Base-by-base conservation (phyloP, 2,888 invertebrate species). In the Caenorhabditis sinica region DNA sequence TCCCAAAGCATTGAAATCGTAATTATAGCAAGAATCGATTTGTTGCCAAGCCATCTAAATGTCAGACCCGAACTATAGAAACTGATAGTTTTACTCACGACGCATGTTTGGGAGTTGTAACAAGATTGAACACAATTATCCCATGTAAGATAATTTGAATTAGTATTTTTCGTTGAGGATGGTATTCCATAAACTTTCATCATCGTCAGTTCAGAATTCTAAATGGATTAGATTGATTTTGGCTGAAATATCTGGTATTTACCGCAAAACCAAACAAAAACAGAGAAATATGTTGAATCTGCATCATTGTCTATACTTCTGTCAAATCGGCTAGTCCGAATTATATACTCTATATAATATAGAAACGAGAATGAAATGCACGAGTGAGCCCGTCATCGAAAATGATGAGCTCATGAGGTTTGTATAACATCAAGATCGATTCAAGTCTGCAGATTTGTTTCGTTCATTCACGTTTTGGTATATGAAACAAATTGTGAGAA, bases 181-280 rank as follows among this genome's bases (percentile, higher is more conserved):
- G 75, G 75, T 28, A 30, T 20, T 13, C 75, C 75, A 25, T 28
- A 75, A 15, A 75, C 75, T 30, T 56, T 1, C 56, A 75, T 75
- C 75, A 75, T 75, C 23, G 43, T 75, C 6, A 75, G 8, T 15
- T 75, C 56, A 11, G 53, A 53, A 0, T 25, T 53, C 73, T 74
- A 25, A 30, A 45, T 23, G 17, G 13, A 36, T 17, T 13, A 15
- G 20, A 11, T 63, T 0, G 43, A 13, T n/a, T 33, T 60, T 43
- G 1, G 15, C 9, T 25, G 43, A 63, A 63, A 30, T 8, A 58
- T 15, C 15, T 17, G 30, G 15, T 4, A 53, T 20, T 63, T 63
- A 63, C 63, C 25, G 43, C 63, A 25, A 43, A 43, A 63, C 63
- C 17, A 17, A 43, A 63, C 15, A 63, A 25, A 17, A 45, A 11